A percentile compares a stretch with the other conserved stretches of the same genome.
phyloP scores from a whole-genome alignment of 2,888 invertebrate genomes.

The Alsophila aescularia region DNA sequence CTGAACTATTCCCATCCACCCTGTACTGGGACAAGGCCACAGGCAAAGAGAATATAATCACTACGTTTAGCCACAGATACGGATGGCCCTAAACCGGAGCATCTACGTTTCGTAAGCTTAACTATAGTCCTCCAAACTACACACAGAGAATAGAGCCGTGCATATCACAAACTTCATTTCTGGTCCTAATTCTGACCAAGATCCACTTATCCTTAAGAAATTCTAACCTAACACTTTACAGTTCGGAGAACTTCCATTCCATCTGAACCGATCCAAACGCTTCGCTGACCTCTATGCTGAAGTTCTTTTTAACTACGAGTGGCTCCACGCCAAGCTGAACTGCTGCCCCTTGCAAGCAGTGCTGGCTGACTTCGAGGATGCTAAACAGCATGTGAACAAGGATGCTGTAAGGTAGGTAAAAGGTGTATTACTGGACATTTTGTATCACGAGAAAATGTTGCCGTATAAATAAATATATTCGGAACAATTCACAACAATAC shows the following conservation, averaged over 20 bases:
- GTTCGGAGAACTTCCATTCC: slow-evolving; percentile 98
- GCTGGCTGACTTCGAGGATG: slow-evolving; percentile 97
- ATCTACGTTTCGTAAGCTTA: too few relatives aligned
- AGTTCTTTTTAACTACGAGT: slow-evolving; percentile 98
- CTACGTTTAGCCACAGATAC: too few relatives aligned
- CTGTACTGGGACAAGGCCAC: too few relatives aligned
- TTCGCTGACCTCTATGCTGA: slow-evolving; percentile 95
- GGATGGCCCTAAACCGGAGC: too few relatives aligned
- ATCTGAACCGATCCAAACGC: slow-evolving; percentile 95
- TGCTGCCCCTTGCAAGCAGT: slow-evolving; percentile 98
- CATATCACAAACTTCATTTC: background rate
- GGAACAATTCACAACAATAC: too few relatives aligned
- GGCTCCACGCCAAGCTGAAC: slow-evolving; percentile 97
- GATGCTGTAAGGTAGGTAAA: slow-evolving; percentile 68
- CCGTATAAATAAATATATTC: too few relatives aligned
- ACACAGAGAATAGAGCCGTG: too few relatives aligned
- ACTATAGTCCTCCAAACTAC: too few relatives aligned
- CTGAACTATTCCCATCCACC: too few relatives aligned
- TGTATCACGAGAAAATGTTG: too few relatives aligned
- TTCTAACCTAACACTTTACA: slow-evolving; percentile 67
- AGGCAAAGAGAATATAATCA: too few relatives aligned
- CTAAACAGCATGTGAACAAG: slow-evolving; percentile 91
- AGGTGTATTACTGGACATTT: background rate
- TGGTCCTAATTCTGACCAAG: background rate
- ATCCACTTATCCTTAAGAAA: too few relatives aligned